phyloP scores from a whole-genome alignment of 1,140 invertebrate species.

The Drosophila burlai region DNA sequence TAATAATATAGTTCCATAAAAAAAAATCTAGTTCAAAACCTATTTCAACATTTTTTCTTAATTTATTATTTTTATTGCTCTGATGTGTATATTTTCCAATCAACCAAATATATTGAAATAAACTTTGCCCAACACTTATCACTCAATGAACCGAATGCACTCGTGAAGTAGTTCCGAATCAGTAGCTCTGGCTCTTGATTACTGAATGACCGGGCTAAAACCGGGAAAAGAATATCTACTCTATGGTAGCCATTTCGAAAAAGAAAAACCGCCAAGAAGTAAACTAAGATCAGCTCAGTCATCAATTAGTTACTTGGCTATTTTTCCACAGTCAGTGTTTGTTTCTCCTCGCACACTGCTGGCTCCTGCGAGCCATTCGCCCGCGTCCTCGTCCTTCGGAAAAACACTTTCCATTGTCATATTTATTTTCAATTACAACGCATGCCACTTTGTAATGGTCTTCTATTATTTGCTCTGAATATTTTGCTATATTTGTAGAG shows the following conservation, averaged over 20 bases:
- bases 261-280: neutral
- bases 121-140: neutral
- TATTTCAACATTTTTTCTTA: neutral
- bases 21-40: too few relatives aligned
- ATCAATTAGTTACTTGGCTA: slow-evolving; percentile 49
- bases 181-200: slow-evolving; percentile 15
- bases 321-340: slow-evolving; percentile 13
- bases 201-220: slow-evolving; percentile 35
- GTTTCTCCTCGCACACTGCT: slow-evolving; percentile 4
- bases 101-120: too few relatives aligned
- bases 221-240: neutral
- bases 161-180: slow-evolving; percentile 14
- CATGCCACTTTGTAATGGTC: slow-evolving; percentile 70
- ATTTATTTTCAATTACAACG: slow-evolving; percentile 81
- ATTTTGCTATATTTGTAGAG: slow-evolving; percentile 53
- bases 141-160: slow-evolving; percentile 2
- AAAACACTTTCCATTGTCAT: slow-evolving; percentile 52
- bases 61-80: neutral
- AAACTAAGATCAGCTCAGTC: slow-evolving; percentile 33
- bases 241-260: neutral
- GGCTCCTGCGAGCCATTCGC: neutral
- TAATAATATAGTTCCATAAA: too few relatives aligned
- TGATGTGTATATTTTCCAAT: too few relatives aligned
- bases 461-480: slow-evolving; percentile 68
- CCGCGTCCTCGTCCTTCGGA: neutral